Percentiles rank a stretch among this genome's conserved stretches.
phyloP scores from a whole-genome alignment of 1,140 invertebrate genomes.

The Tigriopus japonicus region DNA sequence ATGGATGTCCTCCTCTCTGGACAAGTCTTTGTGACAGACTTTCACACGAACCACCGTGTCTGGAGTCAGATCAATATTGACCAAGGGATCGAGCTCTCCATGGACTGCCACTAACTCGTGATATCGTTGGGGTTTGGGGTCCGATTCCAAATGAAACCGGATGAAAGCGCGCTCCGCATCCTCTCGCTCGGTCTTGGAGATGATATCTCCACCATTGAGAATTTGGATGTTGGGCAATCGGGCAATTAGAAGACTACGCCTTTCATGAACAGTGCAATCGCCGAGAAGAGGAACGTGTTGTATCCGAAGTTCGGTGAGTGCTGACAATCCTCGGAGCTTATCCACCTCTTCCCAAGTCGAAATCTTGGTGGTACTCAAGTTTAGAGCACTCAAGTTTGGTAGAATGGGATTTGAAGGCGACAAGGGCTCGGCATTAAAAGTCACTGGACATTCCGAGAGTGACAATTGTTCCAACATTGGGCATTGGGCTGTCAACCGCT shows the following conservation, averaged over 20 bases:
- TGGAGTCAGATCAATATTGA: slow-evolving; percentile 21
- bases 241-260: background rate
- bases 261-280: background rate
- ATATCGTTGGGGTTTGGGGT: background rate
- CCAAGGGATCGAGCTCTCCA: slow-evolving; percentile 22
- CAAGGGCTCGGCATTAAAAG: background rate
- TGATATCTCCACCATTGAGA: slow-evolving; percentile 22
- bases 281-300: background rate
- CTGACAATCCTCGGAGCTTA: background rate
- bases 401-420: too few relatives aligned
- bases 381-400: background rate
- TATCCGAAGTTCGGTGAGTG: background rate
- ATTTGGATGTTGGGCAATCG: slow-evolving; percentile 8
- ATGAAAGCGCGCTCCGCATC: slow-evolving; percentile 31
- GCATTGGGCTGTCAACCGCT: background rate
- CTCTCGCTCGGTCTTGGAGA: slow-evolving; percentile 25
- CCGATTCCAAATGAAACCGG: slow-evolving; percentile 24
- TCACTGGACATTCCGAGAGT: background rate
- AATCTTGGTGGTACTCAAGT: background rate
- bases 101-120: slow-evolving; percentile 16
- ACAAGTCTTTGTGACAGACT: slow-evolving; percentile 19
- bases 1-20: slow-evolving; percentile 9
- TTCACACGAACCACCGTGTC: slow-evolving; percentile 20
- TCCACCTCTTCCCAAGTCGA: background rate
- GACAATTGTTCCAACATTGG: background rate